Evolutionary conservation across 2,888 invertebrate genomes (phyloP), one percentile per base, ranked within the genome.

Genomic region (Tanypteryx hageni): DNA sequence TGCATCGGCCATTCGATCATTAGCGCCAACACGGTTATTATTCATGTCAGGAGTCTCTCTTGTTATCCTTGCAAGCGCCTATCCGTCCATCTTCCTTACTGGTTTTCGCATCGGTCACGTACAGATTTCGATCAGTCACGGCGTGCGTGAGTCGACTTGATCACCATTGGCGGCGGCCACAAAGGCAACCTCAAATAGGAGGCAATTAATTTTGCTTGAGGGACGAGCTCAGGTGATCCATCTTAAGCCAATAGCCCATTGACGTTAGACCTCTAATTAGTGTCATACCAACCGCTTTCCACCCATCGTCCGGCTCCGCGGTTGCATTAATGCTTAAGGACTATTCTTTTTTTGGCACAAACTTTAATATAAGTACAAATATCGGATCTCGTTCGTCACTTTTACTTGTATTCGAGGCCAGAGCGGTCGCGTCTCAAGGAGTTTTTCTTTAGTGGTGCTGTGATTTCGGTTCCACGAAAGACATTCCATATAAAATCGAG

Each of bases 141-240:
- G 18, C 83, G 31, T 83, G 83, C 83, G 83, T 83, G 83, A 83
- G 83, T 83, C 57, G 83, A 83, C 83, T 83, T n/a, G 22, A 31
- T 68, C n/a, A 13, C n/a, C 89, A 68, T 18, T 14, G 44, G 18
- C 27, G 27, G 27, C 44, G 14, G 59, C 11, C 61, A 89, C 61
- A 68, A 64, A 64, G 56, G 89, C 44, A 44, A 89, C 64, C n/a
- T n/a, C 18, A 89, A 89, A 89, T 44, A n/a, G 64, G 89, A 68
- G 31, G 89, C 89, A 89, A 89, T 89, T 89, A 89, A 89, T 89
- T 89, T n/a, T 89, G 83, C 44, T 27, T 9, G 14, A 13, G 8
- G 18, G 59, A 14, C 18, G 68, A 76, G 11, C 11, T n/a, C 13
- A 76, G 64, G 89, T 64, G 89, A 89, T 68, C 11, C 64, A 64